Conservation (phyloP, 2,888 invertebrate species). For the Neoascia interrupta region DNA sequence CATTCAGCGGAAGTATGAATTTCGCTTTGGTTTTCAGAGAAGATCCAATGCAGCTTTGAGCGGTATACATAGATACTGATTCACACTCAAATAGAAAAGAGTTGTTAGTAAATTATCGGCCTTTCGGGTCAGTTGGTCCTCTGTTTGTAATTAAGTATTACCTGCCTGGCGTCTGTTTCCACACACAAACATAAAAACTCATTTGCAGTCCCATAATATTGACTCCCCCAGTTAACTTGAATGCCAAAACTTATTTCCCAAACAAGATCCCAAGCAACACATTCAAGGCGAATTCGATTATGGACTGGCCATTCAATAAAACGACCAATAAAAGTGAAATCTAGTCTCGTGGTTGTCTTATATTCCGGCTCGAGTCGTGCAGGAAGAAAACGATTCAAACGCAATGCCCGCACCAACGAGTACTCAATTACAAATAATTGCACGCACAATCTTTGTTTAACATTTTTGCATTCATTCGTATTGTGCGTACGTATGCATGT, state of each 20-base stretch:
- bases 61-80: too few species aligned
- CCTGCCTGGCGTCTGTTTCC: not conserved
- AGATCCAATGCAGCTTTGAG: too few species aligned
- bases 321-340: conserved; percentile 58
- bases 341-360: conserved; percentile 18
- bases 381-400: conserved; percentile 4
- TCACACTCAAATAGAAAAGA: too few species aligned
- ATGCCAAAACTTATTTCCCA: too few species aligned
- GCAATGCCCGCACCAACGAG: conserved; percentile 43
- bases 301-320: too few species aligned
- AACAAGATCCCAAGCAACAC: too few species aligned
- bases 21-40: not conserved
- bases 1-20: conserved; percentile 10
- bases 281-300: too few species aligned
- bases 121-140: not conserved
- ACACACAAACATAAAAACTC: too few species aligned
- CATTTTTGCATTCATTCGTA: conserved; percentile 66
- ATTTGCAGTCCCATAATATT: not conserved
- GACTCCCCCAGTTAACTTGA: too few species aligned
- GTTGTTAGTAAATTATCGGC: not conserved
- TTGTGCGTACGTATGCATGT: conserved; percentile 63
- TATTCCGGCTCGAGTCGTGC: conserved; percentile 23
- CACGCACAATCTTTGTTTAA: conserved; percentile 69
- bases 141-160: not conserved
- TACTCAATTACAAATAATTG: conserved; percentile 70